Percentiles rank a stretch among this genome's conserved stretches.
These are phyloP conservation scores for Plusia festucae DNA, from an alignment of 2,888 invertebrate genomes.

Conservation along the genomic window DNA sequence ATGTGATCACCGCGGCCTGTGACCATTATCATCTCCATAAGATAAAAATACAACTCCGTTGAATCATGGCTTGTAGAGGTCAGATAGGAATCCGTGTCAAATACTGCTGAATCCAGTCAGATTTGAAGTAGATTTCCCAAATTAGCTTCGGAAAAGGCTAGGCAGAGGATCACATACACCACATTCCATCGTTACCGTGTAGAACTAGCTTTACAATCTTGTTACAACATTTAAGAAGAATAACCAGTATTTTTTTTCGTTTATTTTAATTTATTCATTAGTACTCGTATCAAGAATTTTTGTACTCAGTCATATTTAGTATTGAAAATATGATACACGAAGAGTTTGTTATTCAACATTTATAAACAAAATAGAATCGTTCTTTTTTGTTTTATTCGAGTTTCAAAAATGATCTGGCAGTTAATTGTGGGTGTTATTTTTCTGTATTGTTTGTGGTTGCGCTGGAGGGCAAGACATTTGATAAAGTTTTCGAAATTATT, in stretches of 20 bases:
- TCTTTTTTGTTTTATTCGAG: neutral
- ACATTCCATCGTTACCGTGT: neutral
- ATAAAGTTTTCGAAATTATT: constrained; percentile 45
- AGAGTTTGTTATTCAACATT: neutral
- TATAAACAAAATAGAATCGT: neutral
- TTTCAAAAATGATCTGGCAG: constrained; percentile 39
- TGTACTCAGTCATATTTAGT: neutral
- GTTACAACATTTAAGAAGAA: neutral
- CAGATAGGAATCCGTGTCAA: too few species aligned
- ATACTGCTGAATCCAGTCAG: too few species aligned
- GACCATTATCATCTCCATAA: too few species aligned
- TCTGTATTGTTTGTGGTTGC: constrained; percentile 27
- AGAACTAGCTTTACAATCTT: neutral
- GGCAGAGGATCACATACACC: too few species aligned
- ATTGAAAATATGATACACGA: neutral
- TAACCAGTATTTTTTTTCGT: neutral
- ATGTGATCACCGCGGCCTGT: too few species aligned
- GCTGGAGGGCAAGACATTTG: constrained; percentile 53
- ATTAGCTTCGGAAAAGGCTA: too few species aligned
- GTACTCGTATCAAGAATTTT: neutral
- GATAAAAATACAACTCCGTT: too few species aligned
- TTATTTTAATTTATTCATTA: neutral
- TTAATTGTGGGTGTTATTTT: constrained; percentile 28
- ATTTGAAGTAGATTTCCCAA: too few species aligned
- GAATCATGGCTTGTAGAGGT: too few species aligned